Conservation (phyloP, 2,797 vertebrate genomes). For the Tapirus indicus region DNA sequence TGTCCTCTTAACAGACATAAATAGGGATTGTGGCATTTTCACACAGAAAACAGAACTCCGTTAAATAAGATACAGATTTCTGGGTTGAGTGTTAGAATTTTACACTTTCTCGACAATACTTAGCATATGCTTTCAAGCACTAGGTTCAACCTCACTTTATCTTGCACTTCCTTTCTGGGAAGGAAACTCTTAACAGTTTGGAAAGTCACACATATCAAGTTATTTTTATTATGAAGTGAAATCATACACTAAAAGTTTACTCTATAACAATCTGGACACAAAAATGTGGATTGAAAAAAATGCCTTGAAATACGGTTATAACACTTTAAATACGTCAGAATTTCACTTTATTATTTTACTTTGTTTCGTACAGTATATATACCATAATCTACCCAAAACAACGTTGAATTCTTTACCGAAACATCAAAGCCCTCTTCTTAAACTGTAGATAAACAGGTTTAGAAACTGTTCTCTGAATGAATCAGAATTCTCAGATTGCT, state of each 20-base stretch:
- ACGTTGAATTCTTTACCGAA: slow-evolving; percentile 14
- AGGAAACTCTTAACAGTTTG: not conserved
- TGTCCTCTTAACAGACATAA: not conserved
- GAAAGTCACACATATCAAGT: not conserved
- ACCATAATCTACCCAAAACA: not conserved
- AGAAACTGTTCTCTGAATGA: not conserved
- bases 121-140: not conserved
- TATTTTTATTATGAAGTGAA: not conserved
- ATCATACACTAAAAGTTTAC: not conserved
- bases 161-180: not conserved
- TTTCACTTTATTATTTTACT: not conserved
- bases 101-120: not conserved
- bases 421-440: not conserved
- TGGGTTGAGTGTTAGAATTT: not conserved
- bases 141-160: not conserved
- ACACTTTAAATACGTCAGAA: not conserved
- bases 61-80: too few species aligned
- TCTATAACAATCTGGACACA: not conserved
- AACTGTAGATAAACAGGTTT: not conserved
- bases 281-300: not conserved
- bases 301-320: not conserved
- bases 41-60: not conserved
- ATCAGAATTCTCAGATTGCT: not conserved
- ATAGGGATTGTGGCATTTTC: not conserved
- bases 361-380: not conserved